Percentiles rank a stretch among this genome's conserved stretches.
These are phyloP conservation scores for Drosophila ogumai DNA, from an alignment of 1,140 invertebrate genomes.

Conservation along the genomic window DNA sequence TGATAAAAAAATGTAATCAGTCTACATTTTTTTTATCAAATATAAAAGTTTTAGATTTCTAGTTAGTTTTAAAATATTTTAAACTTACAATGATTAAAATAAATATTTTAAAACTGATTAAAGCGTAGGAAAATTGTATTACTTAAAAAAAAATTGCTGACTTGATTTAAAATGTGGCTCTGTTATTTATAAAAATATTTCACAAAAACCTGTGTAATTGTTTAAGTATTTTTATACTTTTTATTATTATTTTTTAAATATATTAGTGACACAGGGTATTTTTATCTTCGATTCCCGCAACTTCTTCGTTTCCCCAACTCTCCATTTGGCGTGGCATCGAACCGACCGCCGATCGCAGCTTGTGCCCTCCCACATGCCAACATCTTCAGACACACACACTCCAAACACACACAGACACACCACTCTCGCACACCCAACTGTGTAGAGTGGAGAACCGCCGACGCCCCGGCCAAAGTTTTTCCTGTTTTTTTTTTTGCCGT, in stretches of 20 bases:
- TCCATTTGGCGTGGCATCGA: slow-evolving; percentile 71
- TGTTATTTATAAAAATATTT: too few relatives aligned
- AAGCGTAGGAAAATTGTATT: too few relatives aligned
- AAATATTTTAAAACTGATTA: too few relatives aligned
- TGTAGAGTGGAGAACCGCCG: slow-evolving; percentile 35
- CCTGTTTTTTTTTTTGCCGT: slow-evolving; percentile 23
- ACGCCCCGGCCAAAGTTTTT: slow-evolving; percentile 63
- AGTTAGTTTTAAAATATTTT: too few relatives aligned
- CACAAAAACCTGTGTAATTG: neutral
- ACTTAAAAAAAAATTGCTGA: neutral
- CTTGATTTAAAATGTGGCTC: too few relatives aligned
- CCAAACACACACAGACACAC: slow-evolving; percentile 16
- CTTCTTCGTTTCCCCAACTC: slow-evolving; percentile 20
- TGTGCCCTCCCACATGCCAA: slow-evolving; percentile 76
- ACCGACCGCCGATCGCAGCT: slow-evolving; percentile 61
- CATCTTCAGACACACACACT: slow-evolving; percentile 48
- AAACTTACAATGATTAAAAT: too few relatives aligned
- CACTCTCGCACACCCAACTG: slow-evolving; percentile 32
- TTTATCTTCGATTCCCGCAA: neutral
- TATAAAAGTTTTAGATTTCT: too few relatives aligned
- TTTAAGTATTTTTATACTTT: neutral
- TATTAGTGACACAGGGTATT: neutral
- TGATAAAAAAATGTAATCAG: too few relatives aligned
- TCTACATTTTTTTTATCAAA: too few relatives aligned
- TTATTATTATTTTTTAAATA: neutral